A percentile compares a stretch with the other conserved stretches of the same genome.
Conservation (phyloP, 2,797 vertebrate genomes). For the Allobates femoralis region DNA sequence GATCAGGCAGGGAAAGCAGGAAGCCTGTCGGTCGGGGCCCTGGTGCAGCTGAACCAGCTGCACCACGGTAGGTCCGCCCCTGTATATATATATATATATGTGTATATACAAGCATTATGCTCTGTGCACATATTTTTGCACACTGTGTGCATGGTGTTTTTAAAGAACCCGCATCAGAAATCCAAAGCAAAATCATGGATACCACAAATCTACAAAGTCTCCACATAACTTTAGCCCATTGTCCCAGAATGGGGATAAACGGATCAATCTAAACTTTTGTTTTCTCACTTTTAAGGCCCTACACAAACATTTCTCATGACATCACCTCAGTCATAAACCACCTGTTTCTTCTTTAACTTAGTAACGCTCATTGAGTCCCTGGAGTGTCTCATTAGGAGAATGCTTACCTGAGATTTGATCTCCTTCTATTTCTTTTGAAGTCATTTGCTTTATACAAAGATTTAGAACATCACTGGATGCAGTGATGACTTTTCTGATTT, state of each 20-base stretch:
- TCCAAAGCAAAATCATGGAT: neutral
- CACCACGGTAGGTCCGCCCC: too few relatives aligned
- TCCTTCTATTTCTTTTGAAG: constrained; percentile 71
- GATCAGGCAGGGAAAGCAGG: too few relatives aligned
- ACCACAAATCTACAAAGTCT: neutral
- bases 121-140: too few relatives aligned
- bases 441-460: constrained; percentile 61
- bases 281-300: neutral
- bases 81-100: too few relatives aligned
- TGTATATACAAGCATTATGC: too few relatives aligned
- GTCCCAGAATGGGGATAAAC: neutral
- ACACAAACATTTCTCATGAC: constrained; percentile 23
- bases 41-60: too few relatives aligned
- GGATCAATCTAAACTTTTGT: neutral
- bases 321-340: constrained; percentile 59
- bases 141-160: too few relatives aligned
- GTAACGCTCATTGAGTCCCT: constrained; percentile 68
- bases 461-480: constrained; percentile 67
- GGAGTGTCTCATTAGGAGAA: constrained; percentile 63
- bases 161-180: too few relatives aligned
- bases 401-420: constrained; percentile 74
- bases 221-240: neutral
- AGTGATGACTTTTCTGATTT: constrained; percentile 69
- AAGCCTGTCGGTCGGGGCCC: too few relatives aligned
- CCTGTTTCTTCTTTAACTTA: constrained; percentile 68